A percentile compares a stretch with the other conserved stretches of the same genome.
Evolutionary conservation across 2,888 invertebrate genomes (phyloP).

Genomic region (Pyrrhosoma nymphula): DNA sequence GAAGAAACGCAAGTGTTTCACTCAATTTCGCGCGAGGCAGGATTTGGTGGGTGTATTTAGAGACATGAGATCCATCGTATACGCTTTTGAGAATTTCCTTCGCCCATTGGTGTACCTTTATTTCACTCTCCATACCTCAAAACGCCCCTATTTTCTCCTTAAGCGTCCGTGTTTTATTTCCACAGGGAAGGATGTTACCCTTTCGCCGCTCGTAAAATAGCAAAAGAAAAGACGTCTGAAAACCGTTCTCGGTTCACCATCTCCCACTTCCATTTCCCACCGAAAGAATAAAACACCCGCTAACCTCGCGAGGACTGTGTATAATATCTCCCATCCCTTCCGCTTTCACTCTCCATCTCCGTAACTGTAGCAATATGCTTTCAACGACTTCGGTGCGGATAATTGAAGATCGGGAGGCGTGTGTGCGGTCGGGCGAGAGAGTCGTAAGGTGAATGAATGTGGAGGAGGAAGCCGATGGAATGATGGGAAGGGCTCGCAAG

Average conservation of each 20-base stretch:
- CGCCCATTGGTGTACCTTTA: background rate
- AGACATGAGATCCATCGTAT: background rate
- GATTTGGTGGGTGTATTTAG: too few species aligned
- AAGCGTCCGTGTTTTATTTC: background rate
- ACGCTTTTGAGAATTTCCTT: background rate
- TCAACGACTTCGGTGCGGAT: background rate
- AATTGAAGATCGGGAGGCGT: slow-evolving; percentile 2
- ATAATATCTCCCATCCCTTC: background rate
- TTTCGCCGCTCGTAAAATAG: background rate
- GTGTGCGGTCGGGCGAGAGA: background rate
- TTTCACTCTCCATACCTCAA: background rate
- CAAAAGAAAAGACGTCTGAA: background rate
- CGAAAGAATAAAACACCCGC: background rate
- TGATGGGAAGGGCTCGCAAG: background rate
- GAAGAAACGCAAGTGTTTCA: too few species aligned
- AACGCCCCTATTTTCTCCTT: background rate
- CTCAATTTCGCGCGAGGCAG: too few species aligned
- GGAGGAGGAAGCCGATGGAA: too few species aligned
- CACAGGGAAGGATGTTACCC: background rate
- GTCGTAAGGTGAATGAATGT: too few species aligned
- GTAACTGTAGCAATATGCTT: background rate
- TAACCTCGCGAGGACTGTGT: background rate
- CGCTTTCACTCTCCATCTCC: background rate
- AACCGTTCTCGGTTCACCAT: background rate
- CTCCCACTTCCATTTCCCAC: background rate